Percentiles rank a stretch among this genome's conserved stretches.
These are phyloP conservation scores for Callyntrura guangdongensis DNA, from an alignment of 2,888 invertebrate genomes.

Conservation along the genomic window DNA sequence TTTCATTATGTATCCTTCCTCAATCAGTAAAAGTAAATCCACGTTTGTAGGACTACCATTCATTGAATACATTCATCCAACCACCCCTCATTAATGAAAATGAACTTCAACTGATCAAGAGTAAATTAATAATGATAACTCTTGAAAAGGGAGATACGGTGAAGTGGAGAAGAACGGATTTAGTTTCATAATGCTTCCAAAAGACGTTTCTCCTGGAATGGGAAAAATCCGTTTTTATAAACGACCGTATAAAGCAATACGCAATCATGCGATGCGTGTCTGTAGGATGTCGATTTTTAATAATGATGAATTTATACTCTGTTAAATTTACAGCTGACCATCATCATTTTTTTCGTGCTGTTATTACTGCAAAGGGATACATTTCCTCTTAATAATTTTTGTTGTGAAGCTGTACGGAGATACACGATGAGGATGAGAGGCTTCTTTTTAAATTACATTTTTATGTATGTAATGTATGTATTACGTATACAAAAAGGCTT, in stretches of 20 bases:
- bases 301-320: conserved; percentile 59
- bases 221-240: conserved; percentile 4
- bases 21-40: background rate
- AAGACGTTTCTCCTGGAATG: background rate
- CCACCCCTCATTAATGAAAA: conserved; percentile 61
- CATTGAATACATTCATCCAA: background rate
- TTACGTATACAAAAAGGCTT: too few species aligned
- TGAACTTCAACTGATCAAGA: conserved; percentile 43
- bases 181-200: conserved; percentile 42
- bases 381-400: background rate
- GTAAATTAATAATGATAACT: conserved; percentile 27
- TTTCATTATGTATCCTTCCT: background rate
- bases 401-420: background rate
- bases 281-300: conserved; percentile 22
- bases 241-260: too few species aligned
- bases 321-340: conserved; percentile 49
- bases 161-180: conserved; percentile 36
- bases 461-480: background rate
- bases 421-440: background rate
- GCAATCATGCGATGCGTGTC: too few species aligned
- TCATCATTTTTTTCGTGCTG: background rate
- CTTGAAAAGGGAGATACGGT: conserved; percentile 19
- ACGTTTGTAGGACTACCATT: background rate
- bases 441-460: background rate
- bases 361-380: conserved; percentile 4